A percentile compares a stretch with the other conserved stretches of the same genome.
phyloP scores from a whole-genome alignment of 1,140 invertebrate species.

The Hylaeus volcanicus region DNA sequence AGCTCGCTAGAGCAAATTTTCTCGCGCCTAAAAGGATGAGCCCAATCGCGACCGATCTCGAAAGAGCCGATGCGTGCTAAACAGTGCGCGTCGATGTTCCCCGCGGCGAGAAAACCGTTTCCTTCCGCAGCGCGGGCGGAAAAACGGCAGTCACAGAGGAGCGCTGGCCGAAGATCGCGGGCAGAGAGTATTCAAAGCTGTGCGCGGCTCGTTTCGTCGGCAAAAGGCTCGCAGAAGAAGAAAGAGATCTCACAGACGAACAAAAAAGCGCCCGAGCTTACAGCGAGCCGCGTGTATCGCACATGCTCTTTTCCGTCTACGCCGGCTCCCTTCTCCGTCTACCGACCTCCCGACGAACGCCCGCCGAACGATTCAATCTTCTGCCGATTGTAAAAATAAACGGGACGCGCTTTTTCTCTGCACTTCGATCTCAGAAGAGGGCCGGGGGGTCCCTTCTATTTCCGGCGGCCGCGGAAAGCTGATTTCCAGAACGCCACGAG shows the following conservation, averaged over 20 bases:
- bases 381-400: slow-evolving; percentile 74
- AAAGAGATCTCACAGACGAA: slow-evolving; percentile 70
- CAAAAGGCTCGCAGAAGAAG: slow-evolving; percentile 52
- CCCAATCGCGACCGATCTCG: not conserved
- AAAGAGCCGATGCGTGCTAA: not conserved
- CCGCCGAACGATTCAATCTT: slow-evolving; percentile 69
- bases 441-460: slow-evolving; percentile 56
- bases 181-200: slow-evolving; percentile 60
- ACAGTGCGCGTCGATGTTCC: slow-evolving; percentile 21
- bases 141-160: slow-evolving; percentile 12
- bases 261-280: slow-evolving; percentile 65
- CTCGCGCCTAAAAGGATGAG: slow-evolving; percentile 5
- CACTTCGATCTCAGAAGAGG: slow-evolving; percentile 66
- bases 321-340: not conserved
- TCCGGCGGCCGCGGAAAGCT: slow-evolving; percentile 54
- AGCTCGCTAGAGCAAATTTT: too few relatives aligned
- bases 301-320: slow-evolving; percentile 57
- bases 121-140: slow-evolving; percentile 4
- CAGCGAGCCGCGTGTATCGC: slow-evolving; percentile 70
- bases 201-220: slow-evolving; percentile 38
- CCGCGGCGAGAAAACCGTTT: slow-evolving; percentile 12
- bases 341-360: slow-evolving; percentile 17
- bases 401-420: slow-evolving; percentile 48
- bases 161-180: slow-evolving; percentile 44
- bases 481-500: slow-evolving; percentile 44